These are phyloP conservation scores for Rattus norvegicus DNA, from an alignment of 2,113 vertebrate species.

Conservation along the genomic window GRCr8 NC_086021.1:59068501-59069000, in stretches of 20 bases:
- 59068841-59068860: neutral
- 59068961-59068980: constrained; percentile 31
- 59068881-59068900: neutral
- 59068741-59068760: constrained; percentile 39
- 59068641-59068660: neutral
- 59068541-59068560: neutral
- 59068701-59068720: neutral
- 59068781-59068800: neutral
- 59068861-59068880: neutral
- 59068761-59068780: constrained; percentile 10
- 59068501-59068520: neutral
- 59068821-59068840: neutral
- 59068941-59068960: neutral
- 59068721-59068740: neutral
- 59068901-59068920: constrained; percentile 61
- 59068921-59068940: constrained; percentile 48
- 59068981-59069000: constrained; percentile 56
- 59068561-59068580: neutral
- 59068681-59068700: neutral
- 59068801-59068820: neutral
- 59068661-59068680: neutral
- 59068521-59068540: constrained; percentile 21
- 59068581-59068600: neutral
- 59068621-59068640: neutral
- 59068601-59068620: neutral